These are phyloP conservation scores for Clepsis dumicolana DNA, from an alignment of 2,888 invertebrate species.

Conservation along the genomic window DNA sequence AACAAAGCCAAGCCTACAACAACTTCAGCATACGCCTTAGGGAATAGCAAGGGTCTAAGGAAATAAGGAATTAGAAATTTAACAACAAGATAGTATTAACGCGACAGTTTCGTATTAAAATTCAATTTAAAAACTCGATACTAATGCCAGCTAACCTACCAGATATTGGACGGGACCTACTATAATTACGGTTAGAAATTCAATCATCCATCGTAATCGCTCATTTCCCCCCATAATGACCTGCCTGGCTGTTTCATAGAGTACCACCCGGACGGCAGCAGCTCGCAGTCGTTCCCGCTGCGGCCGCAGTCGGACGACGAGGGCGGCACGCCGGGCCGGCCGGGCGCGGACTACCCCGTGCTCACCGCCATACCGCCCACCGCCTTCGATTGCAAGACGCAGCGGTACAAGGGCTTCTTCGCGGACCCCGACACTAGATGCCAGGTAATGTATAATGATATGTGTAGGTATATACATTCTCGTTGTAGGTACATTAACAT, in stretches of 20 bases:
- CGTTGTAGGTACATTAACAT: no score
- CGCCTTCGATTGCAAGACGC: constrained; percentile 92
- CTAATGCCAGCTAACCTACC: no score
- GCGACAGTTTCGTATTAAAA: no score
- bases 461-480: no score
- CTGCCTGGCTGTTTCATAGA: constrained; percentile 52
- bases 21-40: background rate
- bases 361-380: constrained; percentile 91
- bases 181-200: no score
- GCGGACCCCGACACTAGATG: constrained; percentile 95
- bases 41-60: constrained; percentile 1
- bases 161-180: no score
- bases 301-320: constrained; percentile 81
- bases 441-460: constrained; percentile 84
- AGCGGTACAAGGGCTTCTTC: constrained; percentile 96
- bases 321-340: constrained; percentile 88
- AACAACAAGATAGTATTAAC: no score
- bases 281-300: constrained; percentile 74
- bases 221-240: background rate
- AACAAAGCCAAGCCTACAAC: background rate
- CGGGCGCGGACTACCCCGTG: constrained; percentile 93
- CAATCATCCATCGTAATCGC: no score
- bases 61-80: no score
- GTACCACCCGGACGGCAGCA: constrained; percentile 58
- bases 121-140: no score